phyloP scores from a whole-genome alignment of 2,888 invertebrate genomes.

The Uloborus plumipes region DNA sequence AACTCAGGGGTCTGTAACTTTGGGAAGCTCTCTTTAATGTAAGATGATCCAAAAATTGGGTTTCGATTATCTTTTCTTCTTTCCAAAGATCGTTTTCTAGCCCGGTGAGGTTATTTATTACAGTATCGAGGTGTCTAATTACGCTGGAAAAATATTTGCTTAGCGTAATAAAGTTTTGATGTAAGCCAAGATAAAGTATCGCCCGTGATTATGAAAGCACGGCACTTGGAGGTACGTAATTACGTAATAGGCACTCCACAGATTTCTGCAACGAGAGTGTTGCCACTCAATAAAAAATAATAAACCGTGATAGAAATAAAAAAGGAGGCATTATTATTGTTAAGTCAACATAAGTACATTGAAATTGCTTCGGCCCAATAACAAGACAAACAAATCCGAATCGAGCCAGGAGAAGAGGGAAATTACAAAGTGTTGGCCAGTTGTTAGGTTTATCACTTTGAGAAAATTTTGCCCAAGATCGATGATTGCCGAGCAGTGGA shows the following conservation, averaged over 20 bases:
- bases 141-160: conserved; percentile 55
- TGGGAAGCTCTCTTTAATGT: too few relatives aligned
- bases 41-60: conserved; percentile 3
- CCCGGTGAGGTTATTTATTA: conserved; percentile 37
- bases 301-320: conserved; percentile 13
- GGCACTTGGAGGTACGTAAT: conserved; percentile 38
- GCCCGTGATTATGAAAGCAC: conserved; percentile 47
- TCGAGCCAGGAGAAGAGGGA: background rate
- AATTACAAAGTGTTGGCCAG: conserved; percentile 59
- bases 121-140: conserved; percentile 36
- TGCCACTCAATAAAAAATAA: conserved; percentile 14
- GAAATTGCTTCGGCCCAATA: conserved; percentile 2
- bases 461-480: conserved; percentile 31
- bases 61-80: conserved; percentile 9
- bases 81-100: background rate
- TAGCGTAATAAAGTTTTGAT: conserved; percentile 35
- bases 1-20: too few relatives aligned
- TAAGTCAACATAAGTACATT: conserved; percentile 8
- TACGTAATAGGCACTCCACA: conserved; percentile 39
- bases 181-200: conserved; percentile 18
- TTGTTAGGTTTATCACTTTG: conserved; percentile 63
- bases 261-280: background rate
- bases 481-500: conserved; percentile 31
- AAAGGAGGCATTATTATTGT: conserved; percentile 21
- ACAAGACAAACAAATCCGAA: background rate